A percentile compares a stretch with the other conserved stretches of the same genome.
phyloP scores from a whole-genome alignment of 2,113 vertebrate genomes.

The Spea bombifrons region DNA sequence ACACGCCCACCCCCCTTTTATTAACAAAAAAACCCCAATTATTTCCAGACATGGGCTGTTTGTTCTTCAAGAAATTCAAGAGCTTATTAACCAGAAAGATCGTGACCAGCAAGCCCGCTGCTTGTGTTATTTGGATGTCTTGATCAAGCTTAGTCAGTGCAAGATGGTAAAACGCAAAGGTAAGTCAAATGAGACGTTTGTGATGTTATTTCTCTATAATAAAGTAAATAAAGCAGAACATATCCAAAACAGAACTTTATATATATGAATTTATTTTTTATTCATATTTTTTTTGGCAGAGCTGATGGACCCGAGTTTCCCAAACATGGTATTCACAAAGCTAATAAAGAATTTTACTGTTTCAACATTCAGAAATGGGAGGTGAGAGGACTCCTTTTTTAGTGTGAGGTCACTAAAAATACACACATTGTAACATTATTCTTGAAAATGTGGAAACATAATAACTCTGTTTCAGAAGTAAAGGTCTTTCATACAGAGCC shows the following conservation, averaged over 20 bases:
- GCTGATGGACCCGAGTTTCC: conserved; percentile 62
- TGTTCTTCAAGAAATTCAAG: conserved; percentile 68
- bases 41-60: conserved; percentile 63
- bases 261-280: too few relatives aligned
- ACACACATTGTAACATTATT: too few relatives aligned
- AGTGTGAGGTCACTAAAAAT: too few relatives aligned
- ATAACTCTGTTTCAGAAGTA: too few relatives aligned
- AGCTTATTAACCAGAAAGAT: conserved; percentile 56
- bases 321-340: conserved; percentile 64
- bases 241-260: too few relatives aligned
- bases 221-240: too few relatives aligned
- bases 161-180: conserved; percentile 73
- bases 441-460: too few relatives aligned
- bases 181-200: conserved; percentile 60
- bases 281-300: conserved; percentile 56
- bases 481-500: too few relatives aligned
- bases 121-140: conserved; percentile 79
- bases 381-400: conserved; percentile 52
- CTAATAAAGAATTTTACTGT: conserved; percentile 71
- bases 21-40: background rate
- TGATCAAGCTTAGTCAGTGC: conserved; percentile 72
- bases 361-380: conserved; percentile 65
- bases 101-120: conserved; percentile 72
- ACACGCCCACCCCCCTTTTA: too few relatives aligned
- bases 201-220: too few relatives aligned